Evolutionary conservation across 2,797 vertebrate species (phyloP).

Genomic region (Salarias fasciatus): DNA sequence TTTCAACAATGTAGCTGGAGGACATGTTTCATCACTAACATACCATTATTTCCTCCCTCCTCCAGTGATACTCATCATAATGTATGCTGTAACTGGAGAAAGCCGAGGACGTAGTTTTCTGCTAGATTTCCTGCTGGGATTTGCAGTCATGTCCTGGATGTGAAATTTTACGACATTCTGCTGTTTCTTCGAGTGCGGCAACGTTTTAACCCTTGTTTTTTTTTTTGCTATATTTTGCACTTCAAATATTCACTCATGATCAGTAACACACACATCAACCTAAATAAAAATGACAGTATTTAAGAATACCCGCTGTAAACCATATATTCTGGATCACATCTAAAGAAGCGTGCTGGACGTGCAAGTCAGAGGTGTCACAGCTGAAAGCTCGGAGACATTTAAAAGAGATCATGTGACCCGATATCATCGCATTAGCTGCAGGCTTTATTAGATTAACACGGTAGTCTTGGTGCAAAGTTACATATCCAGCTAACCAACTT

Average conservation of each 20-base stretch:
- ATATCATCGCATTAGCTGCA: not conserved
- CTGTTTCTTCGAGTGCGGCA: too few species aligned
- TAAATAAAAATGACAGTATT: too few species aligned
- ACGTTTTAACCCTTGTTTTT: too few species aligned
- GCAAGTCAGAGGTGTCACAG: too few species aligned
- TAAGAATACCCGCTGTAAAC: too few species aligned
- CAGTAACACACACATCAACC: too few species aligned
- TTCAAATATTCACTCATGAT: too few species aligned
- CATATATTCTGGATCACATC: too few species aligned
- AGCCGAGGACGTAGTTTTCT: constrained; percentile 19
- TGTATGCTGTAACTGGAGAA: constrained; percentile 7
- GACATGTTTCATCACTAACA: constrained; percentile 46
- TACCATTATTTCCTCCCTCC: constrained; percentile 19
- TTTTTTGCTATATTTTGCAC: too few species aligned
- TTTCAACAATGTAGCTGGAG: constrained; percentile 31
- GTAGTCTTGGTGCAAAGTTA: not conserved
- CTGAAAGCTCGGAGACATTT: not conserved
- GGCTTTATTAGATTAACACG: too few species aligned
- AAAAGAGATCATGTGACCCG: not conserved
- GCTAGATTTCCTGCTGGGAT: constrained; percentile 6
- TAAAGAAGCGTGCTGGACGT: too few species aligned
- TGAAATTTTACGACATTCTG: not conserved
- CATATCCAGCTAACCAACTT: not conserved
- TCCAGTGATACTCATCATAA: constrained; percentile 24
- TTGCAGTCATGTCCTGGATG: constrained; percentile 4